phyloP scores from a whole-genome alignment of 2,797 vertebrate genomes.

The Sandelia bainsii region DNA sequence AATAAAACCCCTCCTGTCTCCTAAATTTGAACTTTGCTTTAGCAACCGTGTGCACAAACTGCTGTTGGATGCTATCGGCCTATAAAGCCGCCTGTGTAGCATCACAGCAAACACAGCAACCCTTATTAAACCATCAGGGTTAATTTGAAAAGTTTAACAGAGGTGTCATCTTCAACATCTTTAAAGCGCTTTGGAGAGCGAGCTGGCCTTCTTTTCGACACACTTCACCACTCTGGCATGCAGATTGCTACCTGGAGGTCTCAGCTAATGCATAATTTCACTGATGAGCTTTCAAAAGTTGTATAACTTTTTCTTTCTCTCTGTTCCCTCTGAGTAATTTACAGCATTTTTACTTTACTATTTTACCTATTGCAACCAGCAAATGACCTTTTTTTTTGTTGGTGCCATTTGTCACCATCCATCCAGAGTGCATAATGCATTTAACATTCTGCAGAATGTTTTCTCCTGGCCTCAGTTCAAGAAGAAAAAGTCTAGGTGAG shows the following conservation, averaged over 20 bases:
- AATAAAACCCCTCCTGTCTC: conserved; percentile 46
- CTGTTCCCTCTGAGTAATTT: conserved; percentile 44
- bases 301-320: background rate
- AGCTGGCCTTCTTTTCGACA: conserved; percentile 16
- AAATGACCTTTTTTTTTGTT: conserved; percentile 26
- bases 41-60: conserved; percentile 70
- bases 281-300: conserved; percentile 25
- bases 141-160: conserved; percentile 59
- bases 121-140: conserved; percentile 60
- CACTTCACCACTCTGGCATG: conserved; percentile 48
- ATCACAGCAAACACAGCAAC: conserved; percentile 39
- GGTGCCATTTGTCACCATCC: conserved; percentile 54
- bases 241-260: conserved; percentile 9
- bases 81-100: conserved; percentile 57
- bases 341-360: conserved; percentile 24
- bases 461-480: conserved; percentile 44
- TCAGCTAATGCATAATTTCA: conserved; percentile 38
- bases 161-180: conserved; percentile 54
- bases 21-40: conserved; percentile 69
- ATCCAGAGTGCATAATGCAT: conserved; percentile 50
- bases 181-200: conserved; percentile 45
- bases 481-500: conserved; percentile 30
- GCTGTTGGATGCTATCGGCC: conserved; percentile 60
- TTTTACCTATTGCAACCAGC: conserved; percentile 30
- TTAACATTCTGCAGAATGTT: conserved; percentile 52